Evolutionary conservation across 1,140 invertebrate genomes (phyloP).

Genomic region (Drosophila bocki): DNA sequence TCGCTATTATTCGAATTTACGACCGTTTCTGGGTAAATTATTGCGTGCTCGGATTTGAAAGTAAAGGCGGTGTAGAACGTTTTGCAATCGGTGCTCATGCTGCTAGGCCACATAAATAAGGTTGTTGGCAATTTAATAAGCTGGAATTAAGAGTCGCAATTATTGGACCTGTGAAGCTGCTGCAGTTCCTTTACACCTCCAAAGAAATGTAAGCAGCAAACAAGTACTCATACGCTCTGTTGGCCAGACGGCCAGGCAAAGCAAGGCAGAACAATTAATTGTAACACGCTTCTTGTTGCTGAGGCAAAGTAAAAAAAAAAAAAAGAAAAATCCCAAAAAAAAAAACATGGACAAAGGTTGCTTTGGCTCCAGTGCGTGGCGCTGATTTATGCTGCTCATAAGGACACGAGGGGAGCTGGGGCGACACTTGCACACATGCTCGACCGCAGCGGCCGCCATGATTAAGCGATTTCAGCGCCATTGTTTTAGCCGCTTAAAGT

Average conservation of each 20-base stretch:
- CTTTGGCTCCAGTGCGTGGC: constrained; percentile 54
- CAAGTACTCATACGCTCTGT: constrained; percentile 66
- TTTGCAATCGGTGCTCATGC: constrained; percentile 32
- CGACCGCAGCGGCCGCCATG: constrained; percentile 72
- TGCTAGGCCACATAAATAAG: constrained; percentile 43
- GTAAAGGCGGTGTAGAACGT: constrained; percentile 33
- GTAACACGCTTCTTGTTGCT: constrained; percentile 48
- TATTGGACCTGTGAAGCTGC: constrained; percentile 11
- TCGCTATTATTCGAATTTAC: constrained; percentile 68
- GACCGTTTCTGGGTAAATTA: constrained; percentile 63
- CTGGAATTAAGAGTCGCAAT: constrained; percentile 56
- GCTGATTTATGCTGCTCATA: constrained; percentile 75
- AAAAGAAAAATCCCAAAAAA: not conserved
- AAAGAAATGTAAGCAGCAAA: constrained; percentile 41
- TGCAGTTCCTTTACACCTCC: constrained; percentile 13
- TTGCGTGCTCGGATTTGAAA: constrained; percentile 49
- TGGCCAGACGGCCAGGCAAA: constrained; percentile 34
- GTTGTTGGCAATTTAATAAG: constrained; percentile 60
- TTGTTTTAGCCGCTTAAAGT: constrained; percentile 69
- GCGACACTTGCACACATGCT: constrained; percentile 62
- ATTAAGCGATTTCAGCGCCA: constrained; percentile 82
- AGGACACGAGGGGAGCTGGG: constrained; percentile 7
- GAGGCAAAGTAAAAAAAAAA: constrained; percentile 37
- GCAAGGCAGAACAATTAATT: constrained; percentile 68
- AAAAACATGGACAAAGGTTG: constrained; percentile 48